Conservation (phyloP, 2,113 vertebrate genomes). For the Xenotilapia leptura region DNA sequence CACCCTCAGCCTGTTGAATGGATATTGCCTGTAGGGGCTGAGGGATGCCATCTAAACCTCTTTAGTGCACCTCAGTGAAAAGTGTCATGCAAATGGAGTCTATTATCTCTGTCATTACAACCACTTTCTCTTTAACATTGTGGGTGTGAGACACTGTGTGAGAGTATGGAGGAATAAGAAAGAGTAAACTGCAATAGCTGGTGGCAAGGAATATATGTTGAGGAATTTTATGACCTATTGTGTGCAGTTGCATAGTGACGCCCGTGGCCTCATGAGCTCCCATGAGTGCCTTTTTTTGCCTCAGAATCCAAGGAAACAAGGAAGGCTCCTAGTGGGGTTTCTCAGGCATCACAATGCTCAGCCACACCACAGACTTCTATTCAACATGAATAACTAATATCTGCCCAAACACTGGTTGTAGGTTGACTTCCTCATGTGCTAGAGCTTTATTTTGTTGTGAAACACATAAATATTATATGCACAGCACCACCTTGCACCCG, state of each 20-base stretch:
- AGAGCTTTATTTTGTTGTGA: conserved; percentile 21
- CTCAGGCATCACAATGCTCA: conserved; percentile 1
- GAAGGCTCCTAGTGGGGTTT: conserved; percentile 23
- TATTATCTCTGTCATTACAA: conserved; percentile 46
- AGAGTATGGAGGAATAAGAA: conserved; percentile 14
- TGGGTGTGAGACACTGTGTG: not conserved
- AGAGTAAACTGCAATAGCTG: conserved; percentile 23
- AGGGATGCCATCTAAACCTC: conserved; percentile 41
- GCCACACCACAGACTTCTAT: not conserved
- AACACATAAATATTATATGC: not conserved
- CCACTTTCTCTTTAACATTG: not conserved
- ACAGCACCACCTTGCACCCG: not conserved
- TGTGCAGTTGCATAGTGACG: conserved; percentile 29
- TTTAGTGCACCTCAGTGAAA: conserved; percentile 48
- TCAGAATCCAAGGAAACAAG: conserved; percentile 48
- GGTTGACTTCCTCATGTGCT: conserved; percentile 53
- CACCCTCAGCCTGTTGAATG: conserved; percentile 26
- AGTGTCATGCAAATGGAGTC: conserved; percentile 60
- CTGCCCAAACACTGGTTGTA: conserved; percentile 36
- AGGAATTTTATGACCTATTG: conserved; percentile 56
- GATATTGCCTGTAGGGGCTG: conserved; percentile 23
- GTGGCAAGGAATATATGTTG: conserved; percentile 21
- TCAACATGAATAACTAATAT: conserved; percentile 37
- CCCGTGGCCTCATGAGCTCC: conserved; percentile 22
- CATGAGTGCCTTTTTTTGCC: conserved; percentile 34